Evolutionary conservation across 2,888 invertebrate genomes (phyloP).

Genomic region (Carpatolechia fugitivella): DNA sequence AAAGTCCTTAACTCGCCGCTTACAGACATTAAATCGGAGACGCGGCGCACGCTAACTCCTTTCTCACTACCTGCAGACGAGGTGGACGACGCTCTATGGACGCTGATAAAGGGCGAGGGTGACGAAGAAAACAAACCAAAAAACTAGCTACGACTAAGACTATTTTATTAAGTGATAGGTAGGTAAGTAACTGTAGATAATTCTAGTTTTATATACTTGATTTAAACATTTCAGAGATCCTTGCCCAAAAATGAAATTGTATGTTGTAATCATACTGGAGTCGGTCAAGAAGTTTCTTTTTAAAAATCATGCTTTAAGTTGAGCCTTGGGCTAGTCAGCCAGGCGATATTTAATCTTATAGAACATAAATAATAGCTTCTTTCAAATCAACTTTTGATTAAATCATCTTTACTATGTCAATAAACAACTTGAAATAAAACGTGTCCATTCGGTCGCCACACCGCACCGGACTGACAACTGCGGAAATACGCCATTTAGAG

Average conservation of each 20-base stretch:
- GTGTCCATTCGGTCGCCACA: neutral
- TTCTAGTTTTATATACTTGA: no score
- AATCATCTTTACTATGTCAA: neutral
- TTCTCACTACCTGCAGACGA: neutral
- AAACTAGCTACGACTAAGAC: neutral
- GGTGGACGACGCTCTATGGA: neutral
- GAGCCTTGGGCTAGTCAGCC: no score
- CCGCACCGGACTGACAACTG: neutral
- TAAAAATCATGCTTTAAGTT: no score
- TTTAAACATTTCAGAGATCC: no score
- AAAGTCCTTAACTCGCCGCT: neutral
- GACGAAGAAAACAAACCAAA: neutral
- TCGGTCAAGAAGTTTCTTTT: no score
- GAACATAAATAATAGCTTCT: no score
- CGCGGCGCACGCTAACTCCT: neutral
- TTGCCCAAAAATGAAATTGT: no score
- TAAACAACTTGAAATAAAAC: neutral
- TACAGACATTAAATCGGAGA: constrained; percentile 8
- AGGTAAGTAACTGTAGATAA: no score
- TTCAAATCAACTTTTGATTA: no score
- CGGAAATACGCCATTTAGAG: constrained; percentile 1
- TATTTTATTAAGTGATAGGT: neutral
- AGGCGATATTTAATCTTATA: no score
- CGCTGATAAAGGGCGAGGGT: neutral
- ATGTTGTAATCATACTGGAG: no score